Evolutionary conservation across 2,888 invertebrate genomes (phyloP).

Genomic region (Mactromeris polynyma): DNA sequence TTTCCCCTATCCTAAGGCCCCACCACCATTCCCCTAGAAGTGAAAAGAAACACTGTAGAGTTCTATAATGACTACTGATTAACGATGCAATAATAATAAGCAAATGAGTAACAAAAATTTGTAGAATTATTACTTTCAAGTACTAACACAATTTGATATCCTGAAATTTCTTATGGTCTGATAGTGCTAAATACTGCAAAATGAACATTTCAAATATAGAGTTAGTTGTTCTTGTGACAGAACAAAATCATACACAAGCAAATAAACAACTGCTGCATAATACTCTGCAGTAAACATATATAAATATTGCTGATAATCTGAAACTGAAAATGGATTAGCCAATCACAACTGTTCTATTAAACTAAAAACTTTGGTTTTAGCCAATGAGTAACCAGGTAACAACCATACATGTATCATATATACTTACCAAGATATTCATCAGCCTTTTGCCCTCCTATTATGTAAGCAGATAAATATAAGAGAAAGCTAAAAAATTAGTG

Average conservation of each 20-base stretch:
- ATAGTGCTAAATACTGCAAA: background rate
- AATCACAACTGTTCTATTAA: conserved; percentile 35
- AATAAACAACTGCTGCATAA: background rate
- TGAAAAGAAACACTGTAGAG: too few relatives aligned
- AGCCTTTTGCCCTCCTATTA: conserved; percentile 58
- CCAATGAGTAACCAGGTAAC: conserved; percentile 55
- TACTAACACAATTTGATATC: background rate
- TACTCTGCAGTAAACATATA: background rate
- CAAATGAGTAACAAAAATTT: too few relatives aligned
- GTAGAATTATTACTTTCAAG: too few relatives aligned
- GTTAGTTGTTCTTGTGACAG: background rate
- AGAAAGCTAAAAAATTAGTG: conserved; percentile 21
- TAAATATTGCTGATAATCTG: conserved; percentile 14
- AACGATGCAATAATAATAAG: too few relatives aligned
- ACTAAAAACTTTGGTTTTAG: conserved; percentile 32
- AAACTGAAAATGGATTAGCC: conserved; percentile 30
- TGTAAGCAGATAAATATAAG: conserved; percentile 33
- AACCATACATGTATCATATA: conserved; percentile 56
- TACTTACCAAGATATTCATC: conserved; percentile 74
- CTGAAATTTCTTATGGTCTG: background rate
- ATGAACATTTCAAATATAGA: background rate
- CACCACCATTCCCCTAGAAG: too few relatives aligned
- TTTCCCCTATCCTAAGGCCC: too few relatives aligned
- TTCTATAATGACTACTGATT: too few relatives aligned
- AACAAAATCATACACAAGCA: background rate